Conservation (phyloP, 2,888 invertebrate species). For the Bibio marci region DNA sequence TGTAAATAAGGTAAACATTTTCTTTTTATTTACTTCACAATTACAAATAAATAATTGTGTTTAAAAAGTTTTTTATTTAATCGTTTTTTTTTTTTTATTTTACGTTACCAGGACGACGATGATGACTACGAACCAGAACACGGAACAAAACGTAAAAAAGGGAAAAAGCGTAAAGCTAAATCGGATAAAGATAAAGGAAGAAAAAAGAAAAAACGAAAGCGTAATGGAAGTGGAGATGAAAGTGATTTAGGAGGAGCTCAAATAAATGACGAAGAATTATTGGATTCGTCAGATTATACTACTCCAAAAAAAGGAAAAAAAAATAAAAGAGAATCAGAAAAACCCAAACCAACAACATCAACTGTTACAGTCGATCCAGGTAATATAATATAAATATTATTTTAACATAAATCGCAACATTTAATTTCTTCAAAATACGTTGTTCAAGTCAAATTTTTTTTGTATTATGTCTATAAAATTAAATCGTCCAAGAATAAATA, state of each 20-base stretch:
- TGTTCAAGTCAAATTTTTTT: no score
- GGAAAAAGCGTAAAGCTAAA: constrained; percentile 81
- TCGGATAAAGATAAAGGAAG: constrained; percentile 87
- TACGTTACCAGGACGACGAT: constrained; percentile 58
- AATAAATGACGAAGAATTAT: constrained; percentile 44
- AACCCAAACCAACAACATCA: constrained; percentile 29
- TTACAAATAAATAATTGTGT: no score
- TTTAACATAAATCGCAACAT: background rate
- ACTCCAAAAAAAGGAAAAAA: constrained; percentile 23
- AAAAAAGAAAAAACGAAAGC: constrained; percentile 86
- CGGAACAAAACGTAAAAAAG: constrained; percentile 75
- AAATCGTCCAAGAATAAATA: no score
- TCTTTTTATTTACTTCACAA: no score
- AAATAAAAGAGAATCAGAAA: background rate
- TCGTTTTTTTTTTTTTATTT: constrained; percentile 3
- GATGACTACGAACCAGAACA: constrained; percentile 78
- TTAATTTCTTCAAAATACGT: no score
- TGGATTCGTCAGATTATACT: constrained; percentile 35
- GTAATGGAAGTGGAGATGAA: constrained; percentile 81
- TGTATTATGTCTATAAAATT: no score
- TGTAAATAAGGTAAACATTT: constrained; percentile 3
- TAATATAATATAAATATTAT: background rate
- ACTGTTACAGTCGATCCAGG: constrained; percentile 11
- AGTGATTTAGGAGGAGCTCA: constrained; percentile 56
- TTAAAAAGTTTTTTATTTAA: no score